Evolutionary conservation across 2,888 invertebrate species (phyloP).

Genomic region (Eupeodes luniger): DNA sequence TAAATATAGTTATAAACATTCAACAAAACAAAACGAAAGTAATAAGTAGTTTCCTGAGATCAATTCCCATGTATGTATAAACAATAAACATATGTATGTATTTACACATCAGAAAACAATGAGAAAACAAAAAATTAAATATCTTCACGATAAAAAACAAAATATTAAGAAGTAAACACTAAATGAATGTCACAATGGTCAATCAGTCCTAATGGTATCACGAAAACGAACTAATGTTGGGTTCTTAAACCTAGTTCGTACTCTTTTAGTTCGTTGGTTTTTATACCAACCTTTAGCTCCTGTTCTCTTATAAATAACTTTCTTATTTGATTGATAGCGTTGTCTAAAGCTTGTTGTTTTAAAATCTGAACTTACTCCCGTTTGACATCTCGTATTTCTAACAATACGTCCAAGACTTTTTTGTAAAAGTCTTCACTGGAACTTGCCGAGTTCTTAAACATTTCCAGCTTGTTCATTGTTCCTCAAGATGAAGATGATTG

Average conservation of each 20-base stretch:
- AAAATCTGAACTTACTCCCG: not conserved
- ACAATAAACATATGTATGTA: no score
- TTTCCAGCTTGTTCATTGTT: no score
- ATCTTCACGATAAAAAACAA: not conserved
- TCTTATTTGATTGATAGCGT: not conserved
- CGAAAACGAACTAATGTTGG: no score
- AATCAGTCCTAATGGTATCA: no score
- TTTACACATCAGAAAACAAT: no score
- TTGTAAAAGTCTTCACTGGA: slow-evolving; percentile 4
- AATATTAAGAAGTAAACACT: no score
- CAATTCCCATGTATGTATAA: no score
- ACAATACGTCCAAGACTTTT: not conserved
- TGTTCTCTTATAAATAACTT: not conserved
- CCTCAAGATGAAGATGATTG: not conserved
- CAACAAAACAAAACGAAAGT: no score
- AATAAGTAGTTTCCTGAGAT: not conserved
- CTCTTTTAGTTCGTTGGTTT: not conserved
- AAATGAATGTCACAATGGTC: no score
- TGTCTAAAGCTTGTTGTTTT: not conserved
- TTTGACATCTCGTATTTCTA: not conserved
- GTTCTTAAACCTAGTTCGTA: not conserved
- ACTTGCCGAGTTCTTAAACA: not conserved
- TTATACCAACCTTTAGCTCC: not conserved
- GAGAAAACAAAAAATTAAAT: no score
- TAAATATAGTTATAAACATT: no score